Evolutionary conservation across 2,888 invertebrate species (phyloP), one percentile per base, ranked within the genome.

Genomic region (Drosophila hamatofila): DNA sequence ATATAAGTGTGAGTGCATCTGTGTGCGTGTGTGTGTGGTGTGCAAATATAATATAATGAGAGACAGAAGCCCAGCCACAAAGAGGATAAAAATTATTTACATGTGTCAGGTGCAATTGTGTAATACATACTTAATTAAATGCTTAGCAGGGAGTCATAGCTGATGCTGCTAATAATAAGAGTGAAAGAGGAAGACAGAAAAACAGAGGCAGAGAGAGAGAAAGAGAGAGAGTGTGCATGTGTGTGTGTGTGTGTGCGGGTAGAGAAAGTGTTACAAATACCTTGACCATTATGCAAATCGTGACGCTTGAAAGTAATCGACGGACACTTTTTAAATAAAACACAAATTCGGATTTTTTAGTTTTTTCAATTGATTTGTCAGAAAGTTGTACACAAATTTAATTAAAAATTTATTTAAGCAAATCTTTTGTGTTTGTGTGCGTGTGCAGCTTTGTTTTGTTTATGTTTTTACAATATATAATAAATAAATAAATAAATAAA

Each of bases 381-480:
- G 81, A 87, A 84, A 84, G 69, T 81, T 81, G 71, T 89, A 84
- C 89, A 87, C 67, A 78, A 79, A 81, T 83, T 87, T 81, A 67
- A 87, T 84, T 81, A 61, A 72, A 85, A 89, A 88, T 85, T 85
- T 85, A 89, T 84, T 84, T 72, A 87, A 87, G 84, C 80, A 84
- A 87, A 87, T 65, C 81, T 78, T 80, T 55, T 71, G 39, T 63
- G 58, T 60, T 57, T 37, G 12, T 61, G 46, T 77, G 69, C 70
- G 57, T 83, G 70, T 67, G 70, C 64, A 66, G 75, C 72, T 72
- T 78, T 67, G 64, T 76, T 48, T 65, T 73, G 63, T 75, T 73
- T 86, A 64, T 68, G 21, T 65, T 46, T 60, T 82, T 89, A 84
- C 87, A 87, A 88, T 90, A 85, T 81, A 78, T 83, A 88, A 87